A percentile compares a stretch with the other conserved stretches of the same genome.
Conservation (phyloP, 2,113 vertebrate genomes). For the Cheirogaleus medius region DNA sequence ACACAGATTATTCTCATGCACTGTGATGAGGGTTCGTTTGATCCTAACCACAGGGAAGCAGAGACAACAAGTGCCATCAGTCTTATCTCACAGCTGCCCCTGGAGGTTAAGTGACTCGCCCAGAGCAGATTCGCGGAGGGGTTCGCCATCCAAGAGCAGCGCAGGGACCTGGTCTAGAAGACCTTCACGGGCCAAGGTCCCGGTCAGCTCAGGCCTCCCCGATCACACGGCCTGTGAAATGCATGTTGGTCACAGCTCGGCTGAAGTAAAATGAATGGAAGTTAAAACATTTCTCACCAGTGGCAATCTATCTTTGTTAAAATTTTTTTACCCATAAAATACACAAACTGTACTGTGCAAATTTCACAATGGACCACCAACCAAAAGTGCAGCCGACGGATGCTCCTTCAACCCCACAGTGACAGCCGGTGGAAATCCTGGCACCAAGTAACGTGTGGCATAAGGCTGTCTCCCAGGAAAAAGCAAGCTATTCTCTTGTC, state of each 20-base stretch:
- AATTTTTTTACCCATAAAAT: background rate
- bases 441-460: background rate
- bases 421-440: rapidly evolving
- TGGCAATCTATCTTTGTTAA: background rate
- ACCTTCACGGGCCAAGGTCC: background rate
- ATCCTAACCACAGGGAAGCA: background rate
- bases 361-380: background rate
- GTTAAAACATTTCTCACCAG: background rate
- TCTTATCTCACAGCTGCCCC: background rate
- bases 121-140: background rate
- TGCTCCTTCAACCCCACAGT: background rate
- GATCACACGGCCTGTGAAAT: background rate
- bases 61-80: background rate
- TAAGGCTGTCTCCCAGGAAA: background rate
- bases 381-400: no score
- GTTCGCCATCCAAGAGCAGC: background rate
- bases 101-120: background rate
- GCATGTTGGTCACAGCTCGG: background rate
- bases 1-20: background rate
- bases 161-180: background rate
- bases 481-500: background rate
- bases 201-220: background rate
- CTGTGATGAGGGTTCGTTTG: background rate
- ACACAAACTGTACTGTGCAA: background rate
- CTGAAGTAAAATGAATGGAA: background rate